These are phyloP conservation scores for Polietes domitor DNA, from an alignment of 2,888 invertebrate species.

Conservation along the genomic window DNA sequence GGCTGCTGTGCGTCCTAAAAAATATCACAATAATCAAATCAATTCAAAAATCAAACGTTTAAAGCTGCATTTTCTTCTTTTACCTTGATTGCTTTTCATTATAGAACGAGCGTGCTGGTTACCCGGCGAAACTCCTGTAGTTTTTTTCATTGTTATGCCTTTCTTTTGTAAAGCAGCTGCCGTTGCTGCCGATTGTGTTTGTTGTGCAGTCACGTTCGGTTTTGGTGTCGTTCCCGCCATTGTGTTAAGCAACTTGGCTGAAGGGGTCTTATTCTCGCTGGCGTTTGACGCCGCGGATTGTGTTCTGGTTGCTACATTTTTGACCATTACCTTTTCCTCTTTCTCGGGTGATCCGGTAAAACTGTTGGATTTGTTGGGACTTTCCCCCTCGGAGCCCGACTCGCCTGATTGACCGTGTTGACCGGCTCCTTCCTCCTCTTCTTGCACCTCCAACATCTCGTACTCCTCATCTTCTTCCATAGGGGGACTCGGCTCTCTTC, in stretches of 20 bases:
- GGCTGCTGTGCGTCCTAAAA: conserved; percentile 57
- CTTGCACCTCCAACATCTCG: conserved; percentile 79
- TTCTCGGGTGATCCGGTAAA: conserved; percentile 75
- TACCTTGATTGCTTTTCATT: conserved; percentile 56
- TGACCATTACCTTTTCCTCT: conserved; percentile 67
- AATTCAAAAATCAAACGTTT: no score
- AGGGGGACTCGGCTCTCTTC: conserved; percentile 71
- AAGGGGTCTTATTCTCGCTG: conserved; percentile 33
- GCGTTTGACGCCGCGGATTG: conserved; percentile 24
- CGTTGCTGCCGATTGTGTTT: conserved; percentile 67
- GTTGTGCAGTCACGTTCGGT: conserved; percentile 39
- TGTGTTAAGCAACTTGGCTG: conserved; percentile 54
- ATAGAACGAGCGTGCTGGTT: conserved; percentile 48
- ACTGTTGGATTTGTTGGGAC: conserved; percentile 73
- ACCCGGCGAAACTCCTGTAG: conserved; percentile 52
- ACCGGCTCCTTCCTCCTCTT: conserved; percentile 74
- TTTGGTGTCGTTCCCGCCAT: conserved; percentile 37
- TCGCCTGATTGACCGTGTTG: conserved; percentile 68
- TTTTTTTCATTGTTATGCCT: conserved; percentile 77
- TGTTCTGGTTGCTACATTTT: conserved; percentile 30
- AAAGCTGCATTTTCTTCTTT: background rate
- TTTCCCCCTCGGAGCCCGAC: conserved; percentile 75
- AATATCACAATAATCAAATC: no score
- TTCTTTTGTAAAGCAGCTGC: conserved; percentile 77
- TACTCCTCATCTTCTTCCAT: conserved; percentile 78